Evolutionary conservation across 2,113 vertebrate species (phyloP).

Genomic region (Brienomyrus longianalis): DNA sequence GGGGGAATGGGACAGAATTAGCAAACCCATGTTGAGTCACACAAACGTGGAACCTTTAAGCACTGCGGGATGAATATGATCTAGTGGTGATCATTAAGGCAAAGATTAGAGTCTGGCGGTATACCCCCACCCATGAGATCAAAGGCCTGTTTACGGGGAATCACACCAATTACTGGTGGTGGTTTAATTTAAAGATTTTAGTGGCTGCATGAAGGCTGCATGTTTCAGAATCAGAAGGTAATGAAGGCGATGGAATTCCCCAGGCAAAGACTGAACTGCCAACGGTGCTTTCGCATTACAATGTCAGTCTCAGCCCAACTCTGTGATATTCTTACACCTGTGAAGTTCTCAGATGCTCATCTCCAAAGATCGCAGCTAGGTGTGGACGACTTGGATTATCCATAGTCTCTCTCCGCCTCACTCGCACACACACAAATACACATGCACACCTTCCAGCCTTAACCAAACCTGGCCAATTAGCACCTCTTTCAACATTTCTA

Average conservation of each 20-base stretch:
- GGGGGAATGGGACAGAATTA: background rate
- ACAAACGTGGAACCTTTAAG: background rate
- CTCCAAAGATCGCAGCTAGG: background rate
- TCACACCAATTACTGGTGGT: background rate
- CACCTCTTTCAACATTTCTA: background rate
- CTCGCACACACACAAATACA: background rate
- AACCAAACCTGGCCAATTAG: background rate
- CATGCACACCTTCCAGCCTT: background rate
- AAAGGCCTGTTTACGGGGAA: background rate
- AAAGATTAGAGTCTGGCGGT: background rate
- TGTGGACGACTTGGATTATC: background rate
- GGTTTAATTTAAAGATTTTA: background rate
- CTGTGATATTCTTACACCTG: constrained; percentile 52
- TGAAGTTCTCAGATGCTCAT: constrained; percentile 33
- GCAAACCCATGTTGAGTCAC: background rate
- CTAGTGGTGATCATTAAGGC: background rate
- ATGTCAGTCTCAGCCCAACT: background rate
- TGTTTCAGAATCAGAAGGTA: background rate
- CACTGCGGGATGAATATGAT: background rate
- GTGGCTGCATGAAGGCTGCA: background rate
- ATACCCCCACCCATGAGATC: background rate
- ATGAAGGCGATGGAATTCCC: background rate
- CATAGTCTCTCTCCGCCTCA: background rate
- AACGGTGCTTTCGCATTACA: background rate
- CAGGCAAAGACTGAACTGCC: background rate